Evolutionary conservation across 2,888 invertebrate genomes (phyloP).

Genomic region (Erebia ligea): DNA sequence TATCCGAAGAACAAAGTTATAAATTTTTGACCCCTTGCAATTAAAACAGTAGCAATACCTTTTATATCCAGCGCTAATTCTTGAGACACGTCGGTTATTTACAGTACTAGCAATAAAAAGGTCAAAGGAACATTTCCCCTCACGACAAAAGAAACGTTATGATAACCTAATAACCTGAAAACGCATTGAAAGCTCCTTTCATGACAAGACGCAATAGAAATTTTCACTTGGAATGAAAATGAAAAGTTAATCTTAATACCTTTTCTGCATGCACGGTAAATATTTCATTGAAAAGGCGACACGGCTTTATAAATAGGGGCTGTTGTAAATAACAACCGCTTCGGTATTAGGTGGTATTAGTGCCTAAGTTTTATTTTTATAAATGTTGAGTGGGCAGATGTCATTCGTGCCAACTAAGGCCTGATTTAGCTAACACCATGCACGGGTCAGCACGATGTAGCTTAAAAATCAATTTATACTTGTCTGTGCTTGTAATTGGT

Average conservation of each 20-base stretch:
- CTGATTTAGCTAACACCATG: background rate
- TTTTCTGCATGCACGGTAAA: conserved; percentile 69
- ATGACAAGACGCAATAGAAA: conserved; percentile 73
- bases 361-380: conserved; percentile 7
- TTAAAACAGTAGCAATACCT: background rate
- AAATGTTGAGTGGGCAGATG: background rate
- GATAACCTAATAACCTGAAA: conserved; percentile 76
- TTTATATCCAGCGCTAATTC: conserved; percentile 3
- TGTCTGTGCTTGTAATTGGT: too few species aligned
- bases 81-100: conserved; percentile 34
- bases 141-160: conserved; percentile 39
- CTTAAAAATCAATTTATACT: too few species aligned
- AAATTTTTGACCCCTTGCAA: background rate
- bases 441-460: background rate
- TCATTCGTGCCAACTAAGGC: background rate
- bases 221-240: conserved; percentile 75
- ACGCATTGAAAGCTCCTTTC: conserved; percentile 66
- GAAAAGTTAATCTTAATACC: conserved; percentile 78
- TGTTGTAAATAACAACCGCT: conserved; percentile 31
- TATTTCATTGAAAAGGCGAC: conserved; percentile 55
- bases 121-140: conserved; percentile 35
- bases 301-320: conserved; percentile 48
- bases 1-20: background rate
- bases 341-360: background rate
- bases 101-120: conserved; percentile 37